Percentiles rank a stretch among this genome's conserved stretches.
Evolutionary conservation across 2,797 vertebrate species (phyloP).

Genomic region (Pangasius krempfi): DNA sequence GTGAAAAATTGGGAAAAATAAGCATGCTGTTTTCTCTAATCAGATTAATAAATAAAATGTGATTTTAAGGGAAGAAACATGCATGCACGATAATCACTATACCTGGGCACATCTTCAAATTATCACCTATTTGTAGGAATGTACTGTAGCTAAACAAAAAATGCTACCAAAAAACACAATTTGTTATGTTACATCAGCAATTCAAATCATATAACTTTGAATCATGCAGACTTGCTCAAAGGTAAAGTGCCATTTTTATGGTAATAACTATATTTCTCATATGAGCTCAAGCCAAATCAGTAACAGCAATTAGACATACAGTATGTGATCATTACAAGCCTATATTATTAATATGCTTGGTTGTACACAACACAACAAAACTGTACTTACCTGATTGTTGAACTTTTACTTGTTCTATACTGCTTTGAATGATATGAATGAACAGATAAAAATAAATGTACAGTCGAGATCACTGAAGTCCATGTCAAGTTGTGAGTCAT

Average conservation of each 20-base stretch:
- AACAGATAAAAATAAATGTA: not conserved
- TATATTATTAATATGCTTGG: not conserved
- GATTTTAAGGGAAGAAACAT: too few relatives aligned
- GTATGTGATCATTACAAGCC: not conserved
- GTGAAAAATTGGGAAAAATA: not conserved
- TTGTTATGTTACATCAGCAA: not conserved
- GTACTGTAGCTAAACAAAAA: not conserved
- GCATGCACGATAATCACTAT: not conserved
- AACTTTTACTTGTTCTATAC: not conserved
- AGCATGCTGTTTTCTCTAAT: not conserved
- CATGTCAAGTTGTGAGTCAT: not conserved
- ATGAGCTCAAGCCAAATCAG: not conserved
- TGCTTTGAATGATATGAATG: not conserved
- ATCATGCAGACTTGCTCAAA: not conserved
- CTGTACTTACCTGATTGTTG: too few relatives aligned
- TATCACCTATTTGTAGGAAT: not conserved
- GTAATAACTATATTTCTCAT: not conserved
- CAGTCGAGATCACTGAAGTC: not conserved
- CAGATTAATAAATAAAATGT: not conserved
- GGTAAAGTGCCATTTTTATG: not conserved
- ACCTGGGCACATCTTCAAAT: not conserved
- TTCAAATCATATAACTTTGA: not conserved
- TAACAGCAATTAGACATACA: not conserved
- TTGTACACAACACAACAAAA: not conserved
- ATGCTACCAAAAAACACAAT: not conserved